Conservation (phyloP, 2,888 invertebrate species). For the Oscheius myriophilus region DNA sequence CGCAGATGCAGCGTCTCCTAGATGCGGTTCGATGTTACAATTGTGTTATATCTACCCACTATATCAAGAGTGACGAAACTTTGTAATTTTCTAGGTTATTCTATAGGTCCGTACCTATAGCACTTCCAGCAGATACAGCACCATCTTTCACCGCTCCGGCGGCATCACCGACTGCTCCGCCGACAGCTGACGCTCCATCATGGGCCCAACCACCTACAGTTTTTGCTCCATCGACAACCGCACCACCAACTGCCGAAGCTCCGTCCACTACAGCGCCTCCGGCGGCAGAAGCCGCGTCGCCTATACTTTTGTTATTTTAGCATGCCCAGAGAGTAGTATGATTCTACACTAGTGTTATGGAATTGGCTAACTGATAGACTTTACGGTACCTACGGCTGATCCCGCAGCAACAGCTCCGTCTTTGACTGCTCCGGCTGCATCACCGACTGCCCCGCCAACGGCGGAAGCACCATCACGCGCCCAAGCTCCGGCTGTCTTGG, state of each 20-base stretch:
- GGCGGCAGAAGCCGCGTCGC: not conserved
- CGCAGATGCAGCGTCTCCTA: conserved; percentile 1
- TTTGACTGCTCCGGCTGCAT: conserved; percentile 1
- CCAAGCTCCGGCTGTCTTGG: conserved; percentile 16
- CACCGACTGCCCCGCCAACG: not conserved
- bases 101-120: no score
- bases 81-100: no score
- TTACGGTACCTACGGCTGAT: conserved; percentile 11
- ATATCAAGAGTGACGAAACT: no score
- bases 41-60: no score
- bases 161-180: not conserved
- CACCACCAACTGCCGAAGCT: conserved; percentile 21
- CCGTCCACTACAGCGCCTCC: conserved; percentile 15
- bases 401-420: conserved; percentile 24
- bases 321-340: no score
- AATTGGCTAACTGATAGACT: not conserved
- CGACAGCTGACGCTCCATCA: no score
- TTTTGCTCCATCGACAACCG: conserved; percentile 21
- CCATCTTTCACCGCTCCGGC: conserved; percentile 15
- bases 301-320: conserved; percentile 1
- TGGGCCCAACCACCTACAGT: conserved; percentile 8
- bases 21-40: no score
- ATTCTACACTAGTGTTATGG: no score
- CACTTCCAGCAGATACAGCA: conserved; percentile 23
- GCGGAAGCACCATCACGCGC: no score